Evolutionary conservation across 2,797 vertebrate genomes (phyloP), one percentile per base, ranked within the genome.

Genomic region (Cynopterus sphinx): DNA sequence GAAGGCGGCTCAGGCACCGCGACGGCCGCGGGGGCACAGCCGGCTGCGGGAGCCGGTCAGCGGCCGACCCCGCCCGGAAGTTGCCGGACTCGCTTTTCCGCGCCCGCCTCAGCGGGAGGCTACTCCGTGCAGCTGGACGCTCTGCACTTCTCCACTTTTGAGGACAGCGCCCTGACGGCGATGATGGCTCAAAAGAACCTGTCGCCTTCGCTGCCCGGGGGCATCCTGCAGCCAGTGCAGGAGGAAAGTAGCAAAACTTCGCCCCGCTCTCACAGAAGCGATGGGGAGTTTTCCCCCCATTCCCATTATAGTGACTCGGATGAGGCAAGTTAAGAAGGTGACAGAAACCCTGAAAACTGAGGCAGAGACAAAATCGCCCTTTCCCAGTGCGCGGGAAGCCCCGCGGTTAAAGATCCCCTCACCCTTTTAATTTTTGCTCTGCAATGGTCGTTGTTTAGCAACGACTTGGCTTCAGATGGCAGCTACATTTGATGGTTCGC

Each of bases 271-370:
- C 99, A 99, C 95, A 98, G 99, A 71, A 99, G 99, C 96, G 99
- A 99, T 90, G 99, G 99, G 46, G 99, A 99, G 98, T 99, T 99
- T 97, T 99, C 99, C 75, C 99, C 99, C 4, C 99, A 98, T 87
- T 99, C 99, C 57, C 99, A 99, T 98, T 99, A 99, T 98, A 99
- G 99, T 98, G 99, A 99, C 98, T 99, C 99, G 17, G 99, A 99
- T 33, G 99, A 99, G 98, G 98, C 99, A 89, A 98, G 98, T 96
- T 98, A 98, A 97, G 92, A 59, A 55, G 57, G 41, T 9, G 79
- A 74, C 31, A 19, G 57, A 19, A 41, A 55, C 70, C n/a, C 31
- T 12, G 36, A 39, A 93, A 83, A 93, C 93, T 49, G 74, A 78
- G 73, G 36, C 79, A 68, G 90, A 88, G 57, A 78, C 81, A 79